phyloP scores from a whole-genome alignment of 2,797 vertebrate species.

The Sebastiscus albofasciatus region DNA sequence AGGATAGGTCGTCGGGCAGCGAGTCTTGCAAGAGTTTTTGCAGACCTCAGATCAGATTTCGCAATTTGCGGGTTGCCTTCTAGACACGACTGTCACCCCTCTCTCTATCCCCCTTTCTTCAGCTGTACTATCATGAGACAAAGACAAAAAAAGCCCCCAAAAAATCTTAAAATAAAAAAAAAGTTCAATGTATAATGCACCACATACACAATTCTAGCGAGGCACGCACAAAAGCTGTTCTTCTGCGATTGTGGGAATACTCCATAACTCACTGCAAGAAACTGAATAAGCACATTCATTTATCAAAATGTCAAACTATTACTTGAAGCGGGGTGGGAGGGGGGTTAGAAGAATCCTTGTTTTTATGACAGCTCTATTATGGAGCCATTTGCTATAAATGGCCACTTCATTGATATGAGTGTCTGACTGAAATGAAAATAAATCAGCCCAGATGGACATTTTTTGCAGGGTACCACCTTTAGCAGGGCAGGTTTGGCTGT shows the following conservation, averaged over 20 bases:
- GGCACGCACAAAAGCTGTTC: not conserved
- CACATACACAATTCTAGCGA: not conserved
- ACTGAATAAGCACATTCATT: not conserved
- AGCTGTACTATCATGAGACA: too few relatives aligned
- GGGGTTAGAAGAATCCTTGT: not conserved
- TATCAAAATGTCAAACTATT: not conserved
- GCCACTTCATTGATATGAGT: not conserved
- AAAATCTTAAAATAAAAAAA: too few relatives aligned
- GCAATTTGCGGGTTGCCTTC: too few relatives aligned
- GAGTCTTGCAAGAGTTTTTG: too few relatives aligned
- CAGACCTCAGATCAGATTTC: too few relatives aligned
- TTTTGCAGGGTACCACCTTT: slow-evolving; percentile 34
- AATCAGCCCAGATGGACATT: slow-evolving; percentile 17
- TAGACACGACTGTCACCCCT: not conserved
- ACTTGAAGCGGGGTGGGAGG: not conserved
- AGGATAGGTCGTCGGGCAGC: too few relatives aligned
- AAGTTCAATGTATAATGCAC: too few relatives aligned
- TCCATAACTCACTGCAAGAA: not conserved
- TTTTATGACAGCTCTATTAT: not conserved
- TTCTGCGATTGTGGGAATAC: not conserved
- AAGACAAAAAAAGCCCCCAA: too few relatives aligned
- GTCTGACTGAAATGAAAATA: slow-evolving; percentile 3
- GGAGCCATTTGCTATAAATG: not conserved
- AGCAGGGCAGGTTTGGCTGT: slow-evolving; percentile 46
- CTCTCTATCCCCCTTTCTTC: too few relatives aligned